phyloP scores from a whole-genome alignment of 2,888 invertebrate species.

The Uloborus plumipes region DNA sequence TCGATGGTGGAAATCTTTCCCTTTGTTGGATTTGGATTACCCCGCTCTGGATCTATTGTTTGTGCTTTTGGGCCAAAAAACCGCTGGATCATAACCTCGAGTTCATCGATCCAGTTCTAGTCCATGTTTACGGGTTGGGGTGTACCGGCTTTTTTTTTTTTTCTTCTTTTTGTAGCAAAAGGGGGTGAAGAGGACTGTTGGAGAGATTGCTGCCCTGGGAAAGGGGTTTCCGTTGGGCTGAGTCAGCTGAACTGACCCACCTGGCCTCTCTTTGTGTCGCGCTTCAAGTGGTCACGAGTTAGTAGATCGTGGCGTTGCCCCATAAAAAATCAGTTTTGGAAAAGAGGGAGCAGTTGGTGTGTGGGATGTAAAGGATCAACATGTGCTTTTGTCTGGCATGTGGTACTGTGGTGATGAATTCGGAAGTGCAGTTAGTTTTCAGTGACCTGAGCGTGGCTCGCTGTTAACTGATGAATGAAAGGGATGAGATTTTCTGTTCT shows the following conservation, averaged over 20 bases:
- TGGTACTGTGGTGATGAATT: no score
- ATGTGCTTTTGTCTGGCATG: neutral
- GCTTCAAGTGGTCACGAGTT: neutral
- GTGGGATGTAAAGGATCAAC: neutral
- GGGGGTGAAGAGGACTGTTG: slow-evolving; percentile 1
- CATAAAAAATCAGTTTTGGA: neutral
- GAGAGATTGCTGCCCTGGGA: neutral
- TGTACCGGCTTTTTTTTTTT: no score
- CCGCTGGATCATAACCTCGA: neutral
- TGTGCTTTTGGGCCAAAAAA: neutral
- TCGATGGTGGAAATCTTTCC: neutral
- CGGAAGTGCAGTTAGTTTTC: no score
- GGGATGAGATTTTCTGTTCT: no score
- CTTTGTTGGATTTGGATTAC: slow-evolving; percentile 2
- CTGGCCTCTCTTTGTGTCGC: slow-evolving; percentile 3
- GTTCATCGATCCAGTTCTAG: slow-evolving; percentile 23
- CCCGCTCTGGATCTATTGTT: slow-evolving; percentile 4
- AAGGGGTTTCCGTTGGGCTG: slow-evolving; percentile 10
- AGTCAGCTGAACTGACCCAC: slow-evolving; percentile 9
- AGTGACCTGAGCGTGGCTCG: no score
- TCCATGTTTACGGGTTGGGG: slow-evolving; percentile 13
- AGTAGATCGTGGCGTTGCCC: neutral
- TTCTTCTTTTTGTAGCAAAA: no score
- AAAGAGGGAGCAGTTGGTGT: neutral
- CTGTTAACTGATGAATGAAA: no score